Percentiles rank a stretch among this genome's conserved stretches.
Conservation (phyloP, 2,797 vertebrate species). For the Molossus alvarezi region DNA sequence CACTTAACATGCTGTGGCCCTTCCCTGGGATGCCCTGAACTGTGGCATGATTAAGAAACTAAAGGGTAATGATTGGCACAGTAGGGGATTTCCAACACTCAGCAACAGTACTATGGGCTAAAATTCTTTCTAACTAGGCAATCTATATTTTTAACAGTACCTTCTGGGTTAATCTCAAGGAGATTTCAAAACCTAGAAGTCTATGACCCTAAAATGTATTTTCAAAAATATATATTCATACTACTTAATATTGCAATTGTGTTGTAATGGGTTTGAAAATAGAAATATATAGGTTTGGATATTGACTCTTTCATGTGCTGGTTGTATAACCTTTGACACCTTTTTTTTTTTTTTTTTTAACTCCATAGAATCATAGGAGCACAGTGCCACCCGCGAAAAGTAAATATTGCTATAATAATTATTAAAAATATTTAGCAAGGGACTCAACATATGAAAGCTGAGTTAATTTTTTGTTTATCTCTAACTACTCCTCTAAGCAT, state of each 20-base stretch:
- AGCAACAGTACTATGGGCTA: background rate
- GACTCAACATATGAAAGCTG: background rate
- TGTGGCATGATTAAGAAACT: background rate
- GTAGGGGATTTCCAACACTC: background rate
- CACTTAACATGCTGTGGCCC: too few relatives aligned
- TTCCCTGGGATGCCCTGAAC: background rate
- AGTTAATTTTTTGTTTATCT: background rate
- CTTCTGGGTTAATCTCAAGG: background rate
- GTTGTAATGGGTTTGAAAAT: background rate
- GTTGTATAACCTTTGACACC: background rate
- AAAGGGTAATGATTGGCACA: background rate
- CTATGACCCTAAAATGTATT: background rate
- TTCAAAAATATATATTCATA: background rate
- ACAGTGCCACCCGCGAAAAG: background rate
- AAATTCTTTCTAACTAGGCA: background rate
- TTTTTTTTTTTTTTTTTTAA: constrained; percentile 13
- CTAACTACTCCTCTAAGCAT: background rate
- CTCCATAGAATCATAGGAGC: background rate
- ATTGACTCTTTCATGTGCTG: background rate
- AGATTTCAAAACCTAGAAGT: background rate
- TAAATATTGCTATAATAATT: background rate
- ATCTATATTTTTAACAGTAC: constrained; percentile 20
- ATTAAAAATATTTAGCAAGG: background rate
- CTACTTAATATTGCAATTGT: background rate
- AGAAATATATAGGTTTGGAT: background rate